phyloP scores from a whole-genome alignment of 2,797 vertebrate genomes.

The Lateolabrax maculatus region DNA sequence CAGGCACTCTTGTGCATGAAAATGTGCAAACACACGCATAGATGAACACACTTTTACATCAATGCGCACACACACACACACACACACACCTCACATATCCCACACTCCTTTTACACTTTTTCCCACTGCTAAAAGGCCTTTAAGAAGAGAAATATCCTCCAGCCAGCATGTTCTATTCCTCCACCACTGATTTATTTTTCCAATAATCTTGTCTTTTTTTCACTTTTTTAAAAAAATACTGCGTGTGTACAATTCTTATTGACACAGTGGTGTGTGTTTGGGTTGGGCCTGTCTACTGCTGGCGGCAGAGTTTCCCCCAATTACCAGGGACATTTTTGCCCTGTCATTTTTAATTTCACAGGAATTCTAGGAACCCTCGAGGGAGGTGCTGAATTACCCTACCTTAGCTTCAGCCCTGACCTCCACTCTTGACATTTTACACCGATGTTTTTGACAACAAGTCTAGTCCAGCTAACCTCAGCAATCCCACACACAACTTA shows the following conservation, averaged over 20 bases:
- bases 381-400: slow-evolving; percentile 9
- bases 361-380: slow-evolving; percentile 40
- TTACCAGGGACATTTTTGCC: slow-evolving; percentile 36
- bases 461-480: neutral
- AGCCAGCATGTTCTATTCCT: neutral
- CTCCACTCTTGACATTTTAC: slow-evolving; percentile 8
- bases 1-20: slow-evolving; percentile 52
- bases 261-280: neutral
- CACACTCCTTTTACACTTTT: neutral
- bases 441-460: neutral
- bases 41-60: slow-evolving; percentile 18
- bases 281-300: neutral
- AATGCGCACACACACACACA: neutral
- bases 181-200: neutral
- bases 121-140: neutral
- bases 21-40: slow-evolving; percentile 39
- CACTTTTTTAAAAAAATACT: no score
- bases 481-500: neutral
- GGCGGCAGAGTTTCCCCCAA: slow-evolving; percentile 32
- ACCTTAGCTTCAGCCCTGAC: slow-evolving; percentile 1
- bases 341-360: slow-evolving; percentile 50
- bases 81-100: slow-evolving; percentile 1
- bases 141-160: slow-evolving; percentile 8
- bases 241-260: neutral
- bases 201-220: neutral